Evolutionary conservation across 2,113 vertebrate species (phyloP).

Genomic region (Caretta caretta): DNA sequence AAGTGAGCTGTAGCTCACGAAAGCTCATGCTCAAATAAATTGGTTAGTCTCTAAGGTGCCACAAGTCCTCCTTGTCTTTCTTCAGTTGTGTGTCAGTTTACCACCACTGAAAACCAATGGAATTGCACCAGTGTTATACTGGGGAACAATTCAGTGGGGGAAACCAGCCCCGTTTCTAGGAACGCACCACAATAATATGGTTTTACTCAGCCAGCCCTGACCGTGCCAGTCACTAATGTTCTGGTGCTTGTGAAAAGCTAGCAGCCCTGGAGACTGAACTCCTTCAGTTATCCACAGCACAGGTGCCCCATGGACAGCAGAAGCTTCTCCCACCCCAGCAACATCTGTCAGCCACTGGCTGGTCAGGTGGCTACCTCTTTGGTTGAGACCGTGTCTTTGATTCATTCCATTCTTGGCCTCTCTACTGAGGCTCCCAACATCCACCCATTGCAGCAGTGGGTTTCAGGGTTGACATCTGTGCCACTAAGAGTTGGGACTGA

Average conservation of each 20-base stretch:
- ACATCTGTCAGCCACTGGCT: not conserved
- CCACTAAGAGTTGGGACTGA: not conserved
- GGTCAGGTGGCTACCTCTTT: not conserved
- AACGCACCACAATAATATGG: not conserved
- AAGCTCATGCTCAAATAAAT: no score
- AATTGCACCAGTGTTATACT: not conserved
- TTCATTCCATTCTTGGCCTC: not conserved
- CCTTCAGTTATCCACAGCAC: rapidly evolving
- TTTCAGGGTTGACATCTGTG: not conserved
- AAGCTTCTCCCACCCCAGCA: not conserved
- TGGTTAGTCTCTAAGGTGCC: no score
- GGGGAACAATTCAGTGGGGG: not conserved
- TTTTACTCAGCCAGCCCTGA: rapidly evolving
- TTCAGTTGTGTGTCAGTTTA: not conserved
- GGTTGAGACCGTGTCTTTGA: not conserved
- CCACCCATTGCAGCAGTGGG: not conserved
- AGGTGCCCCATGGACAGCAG: not conserved
- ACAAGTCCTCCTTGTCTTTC: no score
- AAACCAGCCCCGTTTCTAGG: not conserved
- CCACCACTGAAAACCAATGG: not conserved
- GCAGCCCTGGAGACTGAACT: not conserved
- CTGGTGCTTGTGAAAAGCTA: rapidly evolving
- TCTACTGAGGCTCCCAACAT: not conserved
- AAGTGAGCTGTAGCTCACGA: no score
- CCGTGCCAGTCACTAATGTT: rapidly evolving